phyloP scores from a whole-genome alignment of 2,113 vertebrate species.

The Uropsilus gracilis region DNA sequence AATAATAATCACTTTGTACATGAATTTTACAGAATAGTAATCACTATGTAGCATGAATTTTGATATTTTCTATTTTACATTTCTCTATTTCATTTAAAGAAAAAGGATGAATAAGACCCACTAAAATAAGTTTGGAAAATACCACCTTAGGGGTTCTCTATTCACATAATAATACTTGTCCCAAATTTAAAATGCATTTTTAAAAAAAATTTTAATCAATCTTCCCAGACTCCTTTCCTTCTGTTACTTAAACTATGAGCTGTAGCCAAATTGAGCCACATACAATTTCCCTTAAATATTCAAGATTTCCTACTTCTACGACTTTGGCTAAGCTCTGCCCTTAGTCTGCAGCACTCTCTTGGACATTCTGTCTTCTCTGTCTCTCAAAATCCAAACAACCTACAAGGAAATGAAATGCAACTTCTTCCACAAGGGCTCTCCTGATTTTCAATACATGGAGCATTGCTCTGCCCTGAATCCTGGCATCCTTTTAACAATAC shows the following conservation, averaged over 20 bases:
- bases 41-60: background rate
- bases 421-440: background rate
- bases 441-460: background rate
- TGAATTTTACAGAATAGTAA: slow-evolving; percentile 8
- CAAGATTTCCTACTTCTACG: background rate
- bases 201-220: background rate
- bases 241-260: background rate
- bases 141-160: background rate
- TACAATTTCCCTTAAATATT: background rate
- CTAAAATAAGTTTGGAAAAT: slow-evolving; percentile 26
- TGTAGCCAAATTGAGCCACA: background rate
- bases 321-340: background rate
- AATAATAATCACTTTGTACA: too few relatives aligned
- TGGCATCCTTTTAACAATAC: background rate
- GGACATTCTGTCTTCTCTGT: background rate
- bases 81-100: background rate
- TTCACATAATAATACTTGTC: background rate
- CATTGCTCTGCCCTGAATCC: background rate
- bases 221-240: background rate
- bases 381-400: background rate
- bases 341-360: background rate
- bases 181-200: slow-evolving; percentile 19
- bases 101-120: background rate
- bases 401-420: background rate
- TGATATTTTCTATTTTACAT: slow-evolving; percentile 24